Evolutionary conservation across 2,113 vertebrate genomes (phyloP).

Genomic region (Sylvilagus bachmani): DNA sequence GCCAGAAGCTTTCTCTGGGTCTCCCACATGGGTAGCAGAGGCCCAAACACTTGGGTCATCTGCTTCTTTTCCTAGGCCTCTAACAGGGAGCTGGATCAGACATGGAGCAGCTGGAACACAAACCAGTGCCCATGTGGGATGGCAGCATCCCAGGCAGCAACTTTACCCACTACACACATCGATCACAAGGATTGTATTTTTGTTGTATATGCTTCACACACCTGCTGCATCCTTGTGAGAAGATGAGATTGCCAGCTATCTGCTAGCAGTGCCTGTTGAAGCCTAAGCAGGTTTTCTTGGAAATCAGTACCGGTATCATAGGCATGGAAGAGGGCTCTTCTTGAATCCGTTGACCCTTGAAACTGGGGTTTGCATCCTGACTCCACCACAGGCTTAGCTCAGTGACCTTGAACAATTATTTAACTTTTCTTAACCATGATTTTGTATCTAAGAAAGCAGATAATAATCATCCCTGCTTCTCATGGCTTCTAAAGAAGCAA

Average conservation of each 20-base stretch:
- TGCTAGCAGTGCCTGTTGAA: background rate
- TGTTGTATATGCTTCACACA: background rate
- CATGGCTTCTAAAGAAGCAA: background rate
- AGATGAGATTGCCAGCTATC: background rate
- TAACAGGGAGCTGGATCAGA: too few species aligned
- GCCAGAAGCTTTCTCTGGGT: too few species aligned
- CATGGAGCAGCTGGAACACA: too few species aligned
- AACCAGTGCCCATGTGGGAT: too few species aligned
- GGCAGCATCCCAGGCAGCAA: too few species aligned
- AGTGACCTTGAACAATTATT: background rate
- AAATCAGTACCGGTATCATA: background rate
- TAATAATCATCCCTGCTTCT: background rate
- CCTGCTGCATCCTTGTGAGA: background rate
- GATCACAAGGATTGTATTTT: background rate
- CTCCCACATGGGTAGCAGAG: too few species aligned
- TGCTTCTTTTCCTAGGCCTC: too few species aligned
- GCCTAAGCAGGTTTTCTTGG: background rate
- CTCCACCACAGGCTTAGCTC: background rate
- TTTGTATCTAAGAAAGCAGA: slow-evolving; percentile 18
- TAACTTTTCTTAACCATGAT: background rate
- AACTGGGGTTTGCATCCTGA: background rate
- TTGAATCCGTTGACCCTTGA: background rate
- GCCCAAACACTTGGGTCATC: too few species aligned
- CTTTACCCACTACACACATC: too few species aligned
- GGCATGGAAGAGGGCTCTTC: background rate